Percentiles rank a stretch among this genome's conserved stretches.
Evolutionary conservation across 2,888 invertebrate genomes (phyloP).

Genomic region (Chrysolina haemoptera): DNA sequence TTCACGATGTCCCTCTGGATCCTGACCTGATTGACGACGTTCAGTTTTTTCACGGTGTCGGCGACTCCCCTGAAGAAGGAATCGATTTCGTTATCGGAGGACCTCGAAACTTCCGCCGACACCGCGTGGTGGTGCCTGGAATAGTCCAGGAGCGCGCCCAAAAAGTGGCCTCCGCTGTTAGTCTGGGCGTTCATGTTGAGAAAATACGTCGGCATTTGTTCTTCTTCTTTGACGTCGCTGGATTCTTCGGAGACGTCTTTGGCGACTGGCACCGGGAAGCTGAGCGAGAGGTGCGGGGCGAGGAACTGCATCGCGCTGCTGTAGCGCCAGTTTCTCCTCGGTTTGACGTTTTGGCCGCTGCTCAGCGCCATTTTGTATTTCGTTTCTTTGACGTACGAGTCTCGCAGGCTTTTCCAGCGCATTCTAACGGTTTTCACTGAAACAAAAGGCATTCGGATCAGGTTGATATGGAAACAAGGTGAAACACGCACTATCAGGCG

Average conservation of each 20-base stretch:
- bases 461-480: background rate
- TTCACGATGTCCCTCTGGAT: slow-evolving; percentile 51
- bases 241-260: slow-evolving; percentile 32
- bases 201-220: slow-evolving; percentile 25
- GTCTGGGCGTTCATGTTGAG: slow-evolving; percentile 25
- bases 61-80: slow-evolving; percentile 52
- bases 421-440: slow-evolving; percentile 46
- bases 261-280: slow-evolving; percentile 34
- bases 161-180: slow-evolving; percentile 35
- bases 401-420: slow-evolving; percentile 53
- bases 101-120: background rate
- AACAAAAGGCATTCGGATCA: slow-evolving; percentile 31
- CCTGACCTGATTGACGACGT: slow-evolving; percentile 47
- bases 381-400: slow-evolving; percentile 51
- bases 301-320: slow-evolving; percentile 48
- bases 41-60: slow-evolving; percentile 50
- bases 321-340: slow-evolving; percentile 48
- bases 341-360: slow-evolving; percentile 40
- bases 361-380: slow-evolving; percentile 45
- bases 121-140: background rate
- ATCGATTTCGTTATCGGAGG: slow-evolving; percentile 45
- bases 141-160: slow-evolving; percentile 34
- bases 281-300: slow-evolving; percentile 44
- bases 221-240: slow-evolving; percentile 18
- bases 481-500: too few species aligned